Conservation (phyloP, 2,888 invertebrate genomes). For the Rhamnusium bicolor region DNA sequence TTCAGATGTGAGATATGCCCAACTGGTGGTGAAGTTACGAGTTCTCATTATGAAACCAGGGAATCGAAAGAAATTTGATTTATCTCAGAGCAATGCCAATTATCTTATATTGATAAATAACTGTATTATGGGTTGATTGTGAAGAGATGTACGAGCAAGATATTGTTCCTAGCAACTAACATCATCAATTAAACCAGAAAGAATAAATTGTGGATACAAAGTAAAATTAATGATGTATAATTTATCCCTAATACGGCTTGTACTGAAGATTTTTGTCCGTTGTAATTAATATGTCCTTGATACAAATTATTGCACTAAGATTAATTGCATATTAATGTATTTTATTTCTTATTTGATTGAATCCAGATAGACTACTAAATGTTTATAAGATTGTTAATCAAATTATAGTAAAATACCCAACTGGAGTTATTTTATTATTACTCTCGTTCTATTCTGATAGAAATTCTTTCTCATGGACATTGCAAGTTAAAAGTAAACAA, state of each 20-base stretch:
- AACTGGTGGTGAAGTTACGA: slow-evolving; percentile 2
- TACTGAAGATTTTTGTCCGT: neutral
- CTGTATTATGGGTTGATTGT: neutral
- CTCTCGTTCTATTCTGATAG: no score
- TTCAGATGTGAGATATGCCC: slow-evolving; percentile 14
- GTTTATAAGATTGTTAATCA: no score
- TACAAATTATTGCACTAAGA: neutral
- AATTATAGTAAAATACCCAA: no score
- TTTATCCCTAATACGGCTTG: neutral
- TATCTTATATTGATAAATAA: slow-evolving; percentile 18
- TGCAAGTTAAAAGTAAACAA: no score
- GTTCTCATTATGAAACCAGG: slow-evolving; percentile 6
- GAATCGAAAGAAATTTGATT: slow-evolving; percentile 15
- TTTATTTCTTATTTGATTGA: no score
- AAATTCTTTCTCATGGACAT: no score
- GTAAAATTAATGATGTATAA: neutral
- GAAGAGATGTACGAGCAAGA: slow-evolving; percentile 4
- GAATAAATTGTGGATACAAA: neutral
- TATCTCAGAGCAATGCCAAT: slow-evolving; percentile 9
- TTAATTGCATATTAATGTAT: neutral
- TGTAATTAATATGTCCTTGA: neutral
- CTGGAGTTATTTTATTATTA: no score
- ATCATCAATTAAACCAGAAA: neutral
- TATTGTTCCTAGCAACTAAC: slow-evolving; percentile 10
- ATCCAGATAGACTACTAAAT: no score